Conservation (phyloP, 2,888 invertebrate species). For the Apoderus coryli region DNA sequence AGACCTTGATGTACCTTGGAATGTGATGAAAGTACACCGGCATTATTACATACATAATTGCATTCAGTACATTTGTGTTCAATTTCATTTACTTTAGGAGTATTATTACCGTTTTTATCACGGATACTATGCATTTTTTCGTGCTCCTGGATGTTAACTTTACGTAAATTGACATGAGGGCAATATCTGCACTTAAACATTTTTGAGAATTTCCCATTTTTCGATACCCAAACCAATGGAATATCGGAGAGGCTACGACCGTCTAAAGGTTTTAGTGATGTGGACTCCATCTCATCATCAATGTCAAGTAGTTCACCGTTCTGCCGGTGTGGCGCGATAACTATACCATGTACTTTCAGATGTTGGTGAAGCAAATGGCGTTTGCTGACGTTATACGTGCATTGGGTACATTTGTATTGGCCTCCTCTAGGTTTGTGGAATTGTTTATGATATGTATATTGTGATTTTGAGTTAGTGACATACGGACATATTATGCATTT, state of each 20-base stretch:
- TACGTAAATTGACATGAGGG: constrained; percentile 69
- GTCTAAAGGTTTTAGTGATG: constrained; percentile 18
- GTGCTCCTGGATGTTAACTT: constrained; percentile 68
- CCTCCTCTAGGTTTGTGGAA: constrained; percentile 63
- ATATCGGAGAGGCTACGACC: constrained; percentile 44
- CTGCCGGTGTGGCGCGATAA: constrained; percentile 31
- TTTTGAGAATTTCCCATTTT: constrained; percentile 56
- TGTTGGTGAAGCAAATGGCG: constrained; percentile 73
- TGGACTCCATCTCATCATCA: constrained; percentile 27
- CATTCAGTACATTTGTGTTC: constrained; percentile 62
- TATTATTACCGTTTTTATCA: constrained; percentile 25
- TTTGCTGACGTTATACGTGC: constrained; percentile 71
- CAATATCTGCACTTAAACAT: constrained; percentile 77
- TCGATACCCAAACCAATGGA: constrained; percentile 62
- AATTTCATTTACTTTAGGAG: constrained; percentile 31
- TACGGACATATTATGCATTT: constrained; percentile 71
- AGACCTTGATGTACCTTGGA: constrained; percentile 60
- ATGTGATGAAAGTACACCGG: constrained; percentile 53
- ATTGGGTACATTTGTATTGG: constrained; percentile 67
- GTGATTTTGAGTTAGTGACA: constrained; percentile 72
- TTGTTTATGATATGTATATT: constrained; percentile 75
- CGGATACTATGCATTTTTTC: constrained; percentile 59
- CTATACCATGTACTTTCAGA: constrained; percentile 58
- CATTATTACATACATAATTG: constrained; percentile 63
- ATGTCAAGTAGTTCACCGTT: constrained; percentile 26